Conservation (phyloP, 2,888 invertebrate genomes). For the Thymelicus sylvestris region DNA sequence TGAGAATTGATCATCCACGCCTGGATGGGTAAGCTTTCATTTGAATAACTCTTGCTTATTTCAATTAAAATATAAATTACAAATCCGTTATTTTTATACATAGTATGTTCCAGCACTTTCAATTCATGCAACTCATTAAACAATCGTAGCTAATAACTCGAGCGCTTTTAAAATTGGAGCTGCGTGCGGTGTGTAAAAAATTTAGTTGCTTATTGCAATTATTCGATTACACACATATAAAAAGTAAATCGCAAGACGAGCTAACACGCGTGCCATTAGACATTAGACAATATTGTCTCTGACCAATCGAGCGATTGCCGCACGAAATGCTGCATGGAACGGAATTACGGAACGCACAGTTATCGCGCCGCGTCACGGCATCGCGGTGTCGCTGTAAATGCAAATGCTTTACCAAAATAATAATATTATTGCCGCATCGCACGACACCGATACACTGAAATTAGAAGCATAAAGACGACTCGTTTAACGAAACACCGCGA, state of each 20-base stretch:
- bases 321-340: conserved; percentile 36
- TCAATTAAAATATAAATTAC: conserved; percentile 51
- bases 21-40: not conserved
- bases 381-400: conserved; percentile 29
- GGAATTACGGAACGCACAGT: conserved; percentile 38
- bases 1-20: not conserved
- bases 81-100: conserved; percentile 62
- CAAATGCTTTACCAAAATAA: conserved; percentile 47
- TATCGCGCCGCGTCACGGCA: conserved; percentile 46
- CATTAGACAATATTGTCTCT: conserved; percentile 68
- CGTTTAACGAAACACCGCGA: conserved; percentile 73
- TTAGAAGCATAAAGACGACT: conserved; percentile 58
- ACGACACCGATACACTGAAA: conserved; percentile 57
- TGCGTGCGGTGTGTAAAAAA: conserved; percentile 61
- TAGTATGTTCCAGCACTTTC: conserved; percentile 63
- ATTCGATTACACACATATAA: conserved; percentile 70
- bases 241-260: conserved; percentile 55
- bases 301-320: conserved; percentile 53
- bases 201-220: conserved; percentile 51
- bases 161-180: conserved; percentile 62
- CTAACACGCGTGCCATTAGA: conserved; percentile 53
- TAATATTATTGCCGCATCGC: conserved; percentile 56
- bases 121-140: conserved; percentile 70
- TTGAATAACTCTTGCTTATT: conserved; percentile 27
- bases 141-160: conserved; percentile 64